These are phyloP conservation scores for Tortricodes alternella DNA, from an alignment of 2,888 invertebrate species.

Conservation along the genomic window DNA sequence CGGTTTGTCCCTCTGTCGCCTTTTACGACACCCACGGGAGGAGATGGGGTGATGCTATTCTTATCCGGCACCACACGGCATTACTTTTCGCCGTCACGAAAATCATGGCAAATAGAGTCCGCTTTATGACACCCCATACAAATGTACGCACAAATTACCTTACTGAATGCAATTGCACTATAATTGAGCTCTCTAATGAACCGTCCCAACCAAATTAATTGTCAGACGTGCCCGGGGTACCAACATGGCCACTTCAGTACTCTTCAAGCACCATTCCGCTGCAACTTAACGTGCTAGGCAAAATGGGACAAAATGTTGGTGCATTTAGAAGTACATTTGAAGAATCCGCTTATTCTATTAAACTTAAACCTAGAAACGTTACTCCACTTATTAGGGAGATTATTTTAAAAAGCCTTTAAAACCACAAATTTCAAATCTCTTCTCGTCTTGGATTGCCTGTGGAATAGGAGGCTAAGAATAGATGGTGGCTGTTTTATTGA, in stretches of 20 bases:
- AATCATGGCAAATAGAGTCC: not conserved
- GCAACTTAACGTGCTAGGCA: not conserved
- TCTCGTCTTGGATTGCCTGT: no score
- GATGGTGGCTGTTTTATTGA: no score
- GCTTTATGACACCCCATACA: constrained; percentile 1
- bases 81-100: no score
- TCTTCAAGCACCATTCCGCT: constrained; percentile 23
- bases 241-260: constrained; percentile 53
- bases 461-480: no score
- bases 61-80: no score
- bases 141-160: constrained; percentile 49
- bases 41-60: no score
- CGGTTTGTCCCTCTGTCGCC: no score
- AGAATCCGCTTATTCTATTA: not conserved
- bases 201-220: constrained; percentile 66
- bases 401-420: no score
- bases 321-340: not conserved
- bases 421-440: no score
- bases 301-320: constrained; percentile 13
- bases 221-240: constrained; percentile 65
- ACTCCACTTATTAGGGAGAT: no score
- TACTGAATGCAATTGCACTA: constrained; percentile 40
- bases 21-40: no score
- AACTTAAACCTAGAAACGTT: no score
- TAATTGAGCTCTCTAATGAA: constrained; percentile 70